Base-by-base conservation (phyloP, 2,888 invertebrate species). In the Eupelmus urozonus region DNA sequence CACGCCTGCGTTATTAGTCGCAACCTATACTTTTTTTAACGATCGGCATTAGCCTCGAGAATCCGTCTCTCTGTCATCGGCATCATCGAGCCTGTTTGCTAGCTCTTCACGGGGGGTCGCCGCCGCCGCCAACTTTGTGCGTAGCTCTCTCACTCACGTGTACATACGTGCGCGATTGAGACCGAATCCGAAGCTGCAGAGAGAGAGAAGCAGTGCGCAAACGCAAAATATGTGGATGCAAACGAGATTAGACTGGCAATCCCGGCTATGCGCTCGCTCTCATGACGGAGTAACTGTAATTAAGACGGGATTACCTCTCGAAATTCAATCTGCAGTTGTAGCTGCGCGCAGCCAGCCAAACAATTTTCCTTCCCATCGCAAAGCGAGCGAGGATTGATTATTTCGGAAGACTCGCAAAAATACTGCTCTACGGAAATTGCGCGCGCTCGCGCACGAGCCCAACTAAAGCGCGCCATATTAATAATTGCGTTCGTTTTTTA, bases 271-370 rank as follows among this genome's bases (percentile, higher is more conserved):
- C 45, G 53, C 55, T 45, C 45, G 4, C 69, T 53, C 70, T 29
- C 53, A 27, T 57, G 63, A 60, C 69, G 59, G 67, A 80, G 76
- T 29, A 62, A 70, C 70, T 77, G 76, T 74, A 80, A 80, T 80
- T 80, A 80, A 80, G 80, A 77, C 80, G 73, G 80, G 80, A 80
- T 80, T 80, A 80, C 76, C 76, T 69, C 79, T 66, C 80, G 74
- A 74, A 80, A 80, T 80, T 80, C 76, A 80, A 80, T 80, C 76
- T 74, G 70, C 73, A 42, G 63, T 53, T 63, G 55, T 62, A 53
- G 34, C 23, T 13, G 53, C 42, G 18, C 25, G 34, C 55, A 45
- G 16, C 45, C 5, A 18, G 20, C 45, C 57, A 27, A 59, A 70
- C 70, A 70, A 70, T 60, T 71, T 62, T 71, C 45, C 71, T 34